These are phyloP conservation scores for Drosophila incognita DNA, from an alignment of 2,888 invertebrate species.

Conservation along the genomic window DNA sequence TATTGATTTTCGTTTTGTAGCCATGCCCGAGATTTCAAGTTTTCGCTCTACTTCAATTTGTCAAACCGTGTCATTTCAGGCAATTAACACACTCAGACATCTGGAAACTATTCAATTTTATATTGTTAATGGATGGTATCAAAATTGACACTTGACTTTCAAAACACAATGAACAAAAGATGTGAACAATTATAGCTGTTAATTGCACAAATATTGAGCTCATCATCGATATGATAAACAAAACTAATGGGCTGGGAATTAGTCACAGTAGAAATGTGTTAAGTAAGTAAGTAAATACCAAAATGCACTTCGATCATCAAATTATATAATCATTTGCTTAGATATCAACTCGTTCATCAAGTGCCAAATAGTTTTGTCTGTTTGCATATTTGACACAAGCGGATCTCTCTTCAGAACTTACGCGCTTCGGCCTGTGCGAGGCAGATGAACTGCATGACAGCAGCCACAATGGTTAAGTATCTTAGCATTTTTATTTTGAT, in stretches of 20 bases:
- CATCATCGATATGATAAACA: not conserved
- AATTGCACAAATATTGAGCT: not conserved
- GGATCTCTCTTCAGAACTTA: slow-evolving; percentile 44
- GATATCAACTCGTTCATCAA: slow-evolving; percentile 2
- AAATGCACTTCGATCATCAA: not conserved
- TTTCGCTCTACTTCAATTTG: not conserved
- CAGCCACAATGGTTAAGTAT: slow-evolving; percentile 44
- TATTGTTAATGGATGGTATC: slow-evolving; percentile 2
- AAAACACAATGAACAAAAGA: not conserved
- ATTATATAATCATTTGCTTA: not conserved
- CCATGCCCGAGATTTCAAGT: slow-evolving; percentile 36
- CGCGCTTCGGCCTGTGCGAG: slow-evolving; percentile 53
- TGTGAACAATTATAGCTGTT: slow-evolving; percentile 1
- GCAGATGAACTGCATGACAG: slow-evolving; percentile 42
- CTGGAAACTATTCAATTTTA: slow-evolving; percentile 20
- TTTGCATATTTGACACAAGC: not conserved
- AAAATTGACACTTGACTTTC: slow-evolving; percentile 17
- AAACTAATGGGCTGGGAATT: not conserved
- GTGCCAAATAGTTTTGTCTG: not conserved
- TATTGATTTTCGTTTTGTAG: slow-evolving; percentile 3
- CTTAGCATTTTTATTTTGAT: slow-evolving; percentile 49
- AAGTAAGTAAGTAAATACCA: not conserved
- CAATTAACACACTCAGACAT: slow-evolving; percentile 43
- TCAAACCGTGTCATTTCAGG: slow-evolving; percentile 58
- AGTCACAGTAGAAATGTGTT: not conserved